A percentile compares a stretch with the other conserved stretches of the same genome.
Evolutionary conservation across 2,888 invertebrate species (phyloP).

Genomic region (Hedychridium roseum): DNA sequence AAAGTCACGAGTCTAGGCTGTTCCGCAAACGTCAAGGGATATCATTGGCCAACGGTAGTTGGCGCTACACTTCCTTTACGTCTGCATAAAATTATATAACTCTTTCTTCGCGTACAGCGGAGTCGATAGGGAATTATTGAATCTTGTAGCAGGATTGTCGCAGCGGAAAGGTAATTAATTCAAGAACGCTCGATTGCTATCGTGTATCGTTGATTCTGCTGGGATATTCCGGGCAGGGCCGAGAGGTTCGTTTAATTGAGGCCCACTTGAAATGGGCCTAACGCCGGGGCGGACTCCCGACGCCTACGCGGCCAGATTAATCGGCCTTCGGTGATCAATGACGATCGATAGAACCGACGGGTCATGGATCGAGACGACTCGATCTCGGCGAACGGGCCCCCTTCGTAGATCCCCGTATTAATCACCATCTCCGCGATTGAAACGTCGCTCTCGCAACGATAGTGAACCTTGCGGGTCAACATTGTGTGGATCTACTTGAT

Average conservation of each 20-base stretch:
- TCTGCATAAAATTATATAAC: no score
- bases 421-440: slow-evolving; percentile 4
- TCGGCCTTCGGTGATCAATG: slow-evolving; percentile 1
- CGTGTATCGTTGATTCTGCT: not conserved
- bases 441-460: slow-evolving; percentile 6
- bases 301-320: not conserved
- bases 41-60: no score
- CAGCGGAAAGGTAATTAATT: no score
- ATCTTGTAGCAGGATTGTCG: no score
- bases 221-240: not conserved
- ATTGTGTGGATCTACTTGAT: not conserved
- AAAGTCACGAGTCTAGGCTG: no score
- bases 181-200: not conserved
- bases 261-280: no score
- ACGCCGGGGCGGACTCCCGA: no score
- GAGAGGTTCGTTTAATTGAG: no score
- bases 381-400: not conserved
- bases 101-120: no score
- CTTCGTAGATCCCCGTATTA: slow-evolving; percentile 1
- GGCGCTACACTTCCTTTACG: no score
- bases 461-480: slow-evolving; percentile 3
- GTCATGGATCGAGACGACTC: not conserved
- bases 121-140: no score
- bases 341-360: not conserved
- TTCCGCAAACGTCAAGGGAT: no score